These are phyloP conservation scores for Bettongia penicillata DNA, from an alignment of 2,113 vertebrate species.

Conservation along the genomic window DNA sequence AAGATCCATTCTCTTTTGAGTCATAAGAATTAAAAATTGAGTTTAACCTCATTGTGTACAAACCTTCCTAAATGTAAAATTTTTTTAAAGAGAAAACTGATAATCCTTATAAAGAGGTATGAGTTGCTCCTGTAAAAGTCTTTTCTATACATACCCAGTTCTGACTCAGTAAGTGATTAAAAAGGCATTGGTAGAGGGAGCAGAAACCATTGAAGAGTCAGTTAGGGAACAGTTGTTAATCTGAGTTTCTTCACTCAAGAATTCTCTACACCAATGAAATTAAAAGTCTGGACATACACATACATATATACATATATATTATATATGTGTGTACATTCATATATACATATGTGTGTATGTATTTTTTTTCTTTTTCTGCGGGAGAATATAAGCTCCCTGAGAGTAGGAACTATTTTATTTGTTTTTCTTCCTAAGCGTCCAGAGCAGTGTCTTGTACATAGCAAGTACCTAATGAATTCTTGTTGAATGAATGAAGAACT, in stretches of 20 bases:
- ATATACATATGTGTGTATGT: no score
- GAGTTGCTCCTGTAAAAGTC: not conserved
- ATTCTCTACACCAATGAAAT: not conserved
- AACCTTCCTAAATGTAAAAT: not conserved
- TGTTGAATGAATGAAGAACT: not conserved
- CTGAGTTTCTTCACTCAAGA: not conserved
- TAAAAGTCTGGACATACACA: not conserved
- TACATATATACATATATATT: no score
- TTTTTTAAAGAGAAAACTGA: not conserved
- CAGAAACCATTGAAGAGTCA: not conserved
- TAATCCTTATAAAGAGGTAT: not conserved
- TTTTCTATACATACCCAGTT: not conserved
- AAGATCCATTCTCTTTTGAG: not conserved
- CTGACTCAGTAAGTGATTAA: not conserved
- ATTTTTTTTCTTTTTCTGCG: not conserved
- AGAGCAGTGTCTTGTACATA: not conserved
- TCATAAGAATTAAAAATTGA: conserved; percentile 25
- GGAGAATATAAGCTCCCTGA: not conserved
- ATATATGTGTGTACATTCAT: no score
- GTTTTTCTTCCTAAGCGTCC: not conserved
- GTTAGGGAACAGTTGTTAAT: not conserved
- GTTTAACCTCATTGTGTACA: conserved; percentile 28
- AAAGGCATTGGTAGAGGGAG: not conserved
- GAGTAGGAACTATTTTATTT: not conserved
- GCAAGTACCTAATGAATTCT: not conserved